Conservation (phyloP, 2,888 invertebrate species). For the Pristionchus exspectatus region DNA sequence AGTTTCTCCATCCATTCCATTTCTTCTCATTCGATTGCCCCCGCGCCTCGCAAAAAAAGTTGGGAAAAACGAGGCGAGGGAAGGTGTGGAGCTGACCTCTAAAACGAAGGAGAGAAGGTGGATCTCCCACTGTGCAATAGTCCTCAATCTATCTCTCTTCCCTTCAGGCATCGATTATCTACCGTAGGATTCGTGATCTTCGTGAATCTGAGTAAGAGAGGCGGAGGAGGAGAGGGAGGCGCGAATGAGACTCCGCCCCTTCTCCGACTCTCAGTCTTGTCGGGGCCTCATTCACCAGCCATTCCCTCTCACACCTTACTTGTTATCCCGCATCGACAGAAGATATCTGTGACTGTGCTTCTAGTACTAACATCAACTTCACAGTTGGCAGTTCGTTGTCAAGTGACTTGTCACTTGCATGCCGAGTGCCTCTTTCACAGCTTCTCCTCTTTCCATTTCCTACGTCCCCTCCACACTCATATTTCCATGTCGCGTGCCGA, state of each 20-base stretch:
- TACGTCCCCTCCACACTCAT: neutral
- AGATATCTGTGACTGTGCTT: neutral
- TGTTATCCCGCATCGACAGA: neutral
- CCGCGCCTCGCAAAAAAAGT: slow-evolving; percentile 19
- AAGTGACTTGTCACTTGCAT: slow-evolving; percentile 13
- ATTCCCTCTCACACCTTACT: slow-evolving; percentile 11
- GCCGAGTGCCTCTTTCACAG: neutral
- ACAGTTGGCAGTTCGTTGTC: neutral
- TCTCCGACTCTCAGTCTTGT: slow-evolving; percentile 24
- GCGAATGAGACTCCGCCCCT: slow-evolving; percentile 2
- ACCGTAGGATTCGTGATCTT: slow-evolving; percentile 1
- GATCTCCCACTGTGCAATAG: neutral
- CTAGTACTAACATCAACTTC: neutral
- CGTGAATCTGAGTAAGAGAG: slow-evolving; percentile 6
- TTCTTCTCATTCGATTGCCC: slow-evolving; percentile 30
- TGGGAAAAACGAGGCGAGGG: slow-evolving; percentile 15
- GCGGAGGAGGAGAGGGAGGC: neutral
- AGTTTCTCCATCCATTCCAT: slow-evolving; percentile 37
- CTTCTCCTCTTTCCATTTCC: neutral
- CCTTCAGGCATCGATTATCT: neutral
- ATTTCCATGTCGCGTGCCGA: neutral
- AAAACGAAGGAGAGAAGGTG: neutral
- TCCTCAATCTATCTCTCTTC: neutral
- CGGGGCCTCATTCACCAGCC: slow-evolving; percentile 2
- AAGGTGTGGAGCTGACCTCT: slow-evolving; percentile 45